phyloP scores from a whole-genome alignment of 2,888 invertebrate species.

The Trisateles emortualis region DNA sequence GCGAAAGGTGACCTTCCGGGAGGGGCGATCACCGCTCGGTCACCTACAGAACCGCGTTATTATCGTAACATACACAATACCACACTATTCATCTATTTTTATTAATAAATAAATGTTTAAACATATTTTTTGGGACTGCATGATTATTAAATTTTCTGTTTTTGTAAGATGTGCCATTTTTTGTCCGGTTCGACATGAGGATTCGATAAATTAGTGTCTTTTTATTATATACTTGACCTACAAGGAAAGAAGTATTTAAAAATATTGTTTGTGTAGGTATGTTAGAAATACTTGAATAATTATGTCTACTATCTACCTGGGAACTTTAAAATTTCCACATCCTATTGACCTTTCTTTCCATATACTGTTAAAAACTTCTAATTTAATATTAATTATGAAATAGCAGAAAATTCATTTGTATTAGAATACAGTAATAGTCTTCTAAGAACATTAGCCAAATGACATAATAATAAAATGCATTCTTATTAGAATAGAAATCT shows the following conservation, averaged over 20 bases:
- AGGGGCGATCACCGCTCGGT: conserved; percentile 64
- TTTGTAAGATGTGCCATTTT: conserved; percentile 2
- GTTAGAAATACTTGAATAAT: too few species aligned
- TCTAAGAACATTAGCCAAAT: too few species aligned
- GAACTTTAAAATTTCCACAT: too few species aligned
- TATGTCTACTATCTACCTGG: too few species aligned
- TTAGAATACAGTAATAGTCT: too few species aligned
- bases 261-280: not conserved
- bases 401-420: too few species aligned
- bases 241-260: not conserved
- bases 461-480: too few species aligned
- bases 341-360: too few species aligned
- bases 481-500: too few species aligned
- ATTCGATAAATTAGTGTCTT: not conserved
- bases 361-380: too few species aligned
- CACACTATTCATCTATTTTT: conserved; percentile 53
- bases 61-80: conserved; percentile 29
- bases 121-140: conserved; percentile 14
- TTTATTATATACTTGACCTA: not conserved
- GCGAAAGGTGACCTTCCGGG: conserved; percentile 80
- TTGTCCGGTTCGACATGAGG: conserved; percentile 9
- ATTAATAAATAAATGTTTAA: conserved; percentile 29
- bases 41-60: conserved; percentile 59
- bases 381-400: too few species aligned
- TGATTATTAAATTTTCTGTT: not conserved